phyloP scores from a whole-genome alignment of 2,113 vertebrate genomes.

The Neopipo cinnamomea region DNA sequence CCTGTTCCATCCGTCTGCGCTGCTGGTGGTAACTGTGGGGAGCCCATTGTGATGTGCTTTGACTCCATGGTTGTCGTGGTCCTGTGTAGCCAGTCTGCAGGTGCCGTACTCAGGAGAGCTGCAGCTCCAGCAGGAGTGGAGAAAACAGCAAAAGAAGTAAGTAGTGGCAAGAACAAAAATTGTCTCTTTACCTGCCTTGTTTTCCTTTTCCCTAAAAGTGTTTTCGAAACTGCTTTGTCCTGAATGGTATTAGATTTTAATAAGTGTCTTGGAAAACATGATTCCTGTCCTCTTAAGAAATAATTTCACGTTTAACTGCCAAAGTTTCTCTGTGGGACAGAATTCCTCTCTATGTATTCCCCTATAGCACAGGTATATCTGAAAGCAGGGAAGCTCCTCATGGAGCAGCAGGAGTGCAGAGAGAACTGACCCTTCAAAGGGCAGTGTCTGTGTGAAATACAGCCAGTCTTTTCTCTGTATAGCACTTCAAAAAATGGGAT shows the following conservation, averaged over 20 bases:
- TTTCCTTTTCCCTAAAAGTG: neutral
- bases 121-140: neutral
- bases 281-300: neutral
- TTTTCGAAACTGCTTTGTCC: neutral
- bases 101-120: neutral
- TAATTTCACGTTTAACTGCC: neutral
- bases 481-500: neutral
- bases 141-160: neutral
- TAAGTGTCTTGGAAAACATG: neutral
- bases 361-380: neutral
- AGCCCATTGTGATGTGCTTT: neutral
- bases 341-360: rapidly evolving
- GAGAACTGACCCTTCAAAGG: neutral
- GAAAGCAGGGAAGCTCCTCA: neutral
- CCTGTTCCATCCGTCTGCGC: neutral
- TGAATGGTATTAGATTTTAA: neutral
- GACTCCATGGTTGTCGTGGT: neutral
- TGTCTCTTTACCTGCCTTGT: neutral
- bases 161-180: neutral
- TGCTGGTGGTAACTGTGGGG: neutral
- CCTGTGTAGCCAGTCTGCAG: rapidly evolving
- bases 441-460: neutral
- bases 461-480: neutral
- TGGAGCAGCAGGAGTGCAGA: neutral
- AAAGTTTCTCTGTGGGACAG: neutral